phyloP scores from a whole-genome alignment of 2,797 vertebrate species.

The Streptopelia turtur region DNA sequence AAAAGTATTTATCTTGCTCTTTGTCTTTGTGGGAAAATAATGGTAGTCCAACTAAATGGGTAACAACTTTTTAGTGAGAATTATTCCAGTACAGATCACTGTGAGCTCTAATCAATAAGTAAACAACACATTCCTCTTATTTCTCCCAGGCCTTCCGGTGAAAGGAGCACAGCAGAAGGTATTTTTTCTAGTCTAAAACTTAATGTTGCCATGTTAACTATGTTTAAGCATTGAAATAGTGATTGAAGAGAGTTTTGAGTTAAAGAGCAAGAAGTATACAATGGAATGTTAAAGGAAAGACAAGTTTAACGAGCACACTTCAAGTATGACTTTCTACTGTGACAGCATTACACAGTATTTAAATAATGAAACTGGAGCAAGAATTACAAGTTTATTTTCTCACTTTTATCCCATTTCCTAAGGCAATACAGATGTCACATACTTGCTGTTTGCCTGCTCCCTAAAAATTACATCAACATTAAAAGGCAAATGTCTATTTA shows the following conservation, averaged over 20 bases:
- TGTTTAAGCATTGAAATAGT: slow-evolving; percentile 13
- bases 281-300: not conserved
- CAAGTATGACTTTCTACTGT: not conserved
- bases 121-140: not conserved
- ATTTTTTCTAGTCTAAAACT: not conserved
- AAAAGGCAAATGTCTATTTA: slow-evolving; percentile 62
- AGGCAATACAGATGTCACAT: slow-evolving; percentile 43
- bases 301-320: not conserved
- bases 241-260: not conserved
- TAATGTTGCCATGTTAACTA: not conserved
- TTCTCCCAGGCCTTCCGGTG: not conserved
- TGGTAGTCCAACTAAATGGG: not conserved
- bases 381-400: slow-evolving; percentile 45
- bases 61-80: not conserved
- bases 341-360: not conserved
- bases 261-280: not conserved
- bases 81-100: not conserved
- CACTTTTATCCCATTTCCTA: slow-evolving; percentile 28
- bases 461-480: slow-evolving; percentile 30
- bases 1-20: not conserved
- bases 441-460: not conserved
- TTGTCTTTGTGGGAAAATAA: not conserved
- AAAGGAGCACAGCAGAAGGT: not conserved
- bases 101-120: slow-evolving; percentile 4
- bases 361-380: slow-evolving; percentile 28